Base-by-base conservation (phyloP, 2,113 vertebrate species). In the Apeltes quadracus region DNA sequence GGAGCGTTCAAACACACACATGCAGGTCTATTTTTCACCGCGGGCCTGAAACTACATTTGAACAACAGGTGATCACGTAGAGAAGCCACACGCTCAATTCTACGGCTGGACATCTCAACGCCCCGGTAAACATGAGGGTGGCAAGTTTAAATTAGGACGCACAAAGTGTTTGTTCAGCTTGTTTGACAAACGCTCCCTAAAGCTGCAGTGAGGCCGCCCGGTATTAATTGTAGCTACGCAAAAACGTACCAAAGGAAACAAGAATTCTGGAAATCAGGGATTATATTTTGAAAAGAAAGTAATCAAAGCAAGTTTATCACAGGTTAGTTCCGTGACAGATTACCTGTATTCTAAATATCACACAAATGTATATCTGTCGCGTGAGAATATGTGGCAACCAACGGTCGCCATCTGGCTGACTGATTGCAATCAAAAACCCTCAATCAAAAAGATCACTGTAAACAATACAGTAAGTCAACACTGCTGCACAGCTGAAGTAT, bases 1-100 rank as follows among this genome's bases (percentile, higher is more conserved):
- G n/a, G 43, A 82, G 84, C 82, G 85, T 82, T 85, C 77, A 23
- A 72, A 72, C 59, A 75, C 69, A 84, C 70, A 70, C 69, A 85
- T 51, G 53, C 75, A 46, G 39, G 65, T 81, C 88, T 92, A 81
- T 90, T 87, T 83, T 81, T 29, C 69, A 84, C 81, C 53, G 44
- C 66, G 50, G 62, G 55, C 59, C 25, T 76, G 12, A 76, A 61
- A 68, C 32, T 61, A 46, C 61, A 61, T 48, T 78, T 56, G 70
- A 75, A 72, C 72, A 77, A 71, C 75, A 65, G 36, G 38, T 50
- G 69, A 75, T 65, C 53, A 34, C 77, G 76, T 61, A 25, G 39
- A 80, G 16, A 66, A 55, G 74, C 65, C 66, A 67, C 79, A 74
- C 23, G 18, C 75, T 61, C 22, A 53, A 16, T 39, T 54, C 29